phyloP scores from a whole-genome alignment of 2,888 invertebrate genomes.

The Drosophila affinis region DNA sequence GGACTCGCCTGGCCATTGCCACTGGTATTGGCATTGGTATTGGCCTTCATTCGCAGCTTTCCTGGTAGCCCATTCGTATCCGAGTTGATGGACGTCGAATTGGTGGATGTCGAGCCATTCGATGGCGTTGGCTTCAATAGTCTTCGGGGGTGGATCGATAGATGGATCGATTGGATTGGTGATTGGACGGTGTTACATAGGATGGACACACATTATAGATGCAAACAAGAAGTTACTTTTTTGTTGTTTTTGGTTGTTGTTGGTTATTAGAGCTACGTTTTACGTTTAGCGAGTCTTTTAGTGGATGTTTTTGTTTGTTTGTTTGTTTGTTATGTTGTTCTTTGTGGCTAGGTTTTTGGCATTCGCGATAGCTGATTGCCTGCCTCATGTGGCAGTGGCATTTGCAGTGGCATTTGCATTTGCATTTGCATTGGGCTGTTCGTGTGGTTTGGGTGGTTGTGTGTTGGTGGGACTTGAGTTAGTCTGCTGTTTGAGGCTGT shows the following conservation, averaged over 20 bases:
- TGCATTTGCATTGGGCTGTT: constrained; percentile 15
- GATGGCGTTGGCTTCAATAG: constrained; percentile 68
- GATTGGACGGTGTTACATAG: constrained; percentile 28
- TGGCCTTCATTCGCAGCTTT: constrained; percentile 65
- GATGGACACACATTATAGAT: constrained; percentile 41
- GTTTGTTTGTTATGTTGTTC: not conserved
- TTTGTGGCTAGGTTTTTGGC: not conserved
- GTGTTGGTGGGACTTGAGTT: constrained; percentile 41
- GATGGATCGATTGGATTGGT: constrained; percentile 12
- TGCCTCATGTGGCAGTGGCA: constrained; percentile 27
- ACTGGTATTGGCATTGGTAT: not conserved
- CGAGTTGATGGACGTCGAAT: constrained; percentile 70
- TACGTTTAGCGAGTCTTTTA: constrained; percentile 22
- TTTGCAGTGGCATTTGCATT: constrained; percentile 27
- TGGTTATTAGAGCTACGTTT: constrained; percentile 11
- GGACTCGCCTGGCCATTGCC: not conserved
- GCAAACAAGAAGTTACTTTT: constrained; percentile 31
- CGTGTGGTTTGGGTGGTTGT: constrained; percentile 32
- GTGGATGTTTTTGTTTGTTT: constrained; percentile 41
- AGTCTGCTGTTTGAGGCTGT: constrained; percentile 36
- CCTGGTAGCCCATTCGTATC: constrained; percentile 61
- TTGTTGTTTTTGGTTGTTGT: not conserved
- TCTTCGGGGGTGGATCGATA: constrained; percentile 54
- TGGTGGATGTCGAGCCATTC: constrained; percentile 75
- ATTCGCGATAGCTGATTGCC: not conserved